Base-by-base conservation (phyloP, 2,888 invertebrate species). In the Caenorhabditis zanzibari region DNA sequence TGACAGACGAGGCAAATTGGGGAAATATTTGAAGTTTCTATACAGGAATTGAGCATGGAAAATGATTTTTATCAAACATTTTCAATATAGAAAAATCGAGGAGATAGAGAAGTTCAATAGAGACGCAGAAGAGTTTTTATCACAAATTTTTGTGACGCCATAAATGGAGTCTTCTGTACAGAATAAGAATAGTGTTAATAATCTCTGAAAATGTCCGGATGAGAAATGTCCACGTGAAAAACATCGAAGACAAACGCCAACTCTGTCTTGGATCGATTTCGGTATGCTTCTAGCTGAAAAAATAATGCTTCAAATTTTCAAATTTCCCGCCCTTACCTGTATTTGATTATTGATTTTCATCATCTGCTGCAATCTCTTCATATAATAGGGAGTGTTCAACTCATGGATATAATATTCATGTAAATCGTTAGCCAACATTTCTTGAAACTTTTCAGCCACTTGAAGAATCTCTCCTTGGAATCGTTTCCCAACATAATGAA, bases 281-380 rank as follows among this genome's bases (percentile, higher is more conserved):
- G 49, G 47, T 63, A 61, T 12, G 75, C 73, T n/a, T 82, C 73
- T 41, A 68, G 58, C 82, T 82, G 69, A 22, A 85, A 69, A 9
- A 32, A 9, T 14, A 19, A 5, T 14, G n/a, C 6, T 28, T 26
- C 14, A n/a, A 19, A 19, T 16, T 56, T 84, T 81, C 0, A 63
- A 22, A 12, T 47, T 32, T 19, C 56, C 28, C 6, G 76, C 73
- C 10, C 68, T 24, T 47, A 85, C 86, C 75, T 86, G 84, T 6
- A 86, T 71, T 26, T 52, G 61, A 41, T 86, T 79, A n/a, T 81
- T 71, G n/a, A 87, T 79, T 10, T 56, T 72, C 84, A 85, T 84
- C 69, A 87, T 66, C 24, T 75, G 71, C 38, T 77, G 68, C 32
- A 87, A 41, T 54, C 87, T 61, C 26, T 64, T 52, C 6, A 82